Conservation (phyloP, 2,797 vertebrate species). For the Phaenicophaeus curvirostris region DNA sequence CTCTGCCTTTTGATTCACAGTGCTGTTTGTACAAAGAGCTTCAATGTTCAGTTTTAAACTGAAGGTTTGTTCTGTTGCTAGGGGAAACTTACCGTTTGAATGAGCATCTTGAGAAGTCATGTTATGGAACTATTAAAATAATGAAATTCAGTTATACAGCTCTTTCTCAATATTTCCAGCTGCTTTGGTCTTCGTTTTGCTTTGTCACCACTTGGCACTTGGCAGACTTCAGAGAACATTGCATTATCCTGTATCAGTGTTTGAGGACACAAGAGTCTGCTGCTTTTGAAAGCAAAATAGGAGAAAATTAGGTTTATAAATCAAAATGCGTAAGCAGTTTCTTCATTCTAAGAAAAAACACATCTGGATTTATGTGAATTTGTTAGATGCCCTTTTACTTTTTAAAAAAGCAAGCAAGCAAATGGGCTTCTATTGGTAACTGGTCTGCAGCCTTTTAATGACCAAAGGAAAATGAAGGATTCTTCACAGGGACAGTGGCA, state of each 20-base stretch:
- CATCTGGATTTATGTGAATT: background rate
- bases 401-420: background rate
- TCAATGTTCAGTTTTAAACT: background rate
- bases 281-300: background rate
- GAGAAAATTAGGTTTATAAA: background rate
- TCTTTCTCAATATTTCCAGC: background rate
- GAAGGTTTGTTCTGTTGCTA: background rate
- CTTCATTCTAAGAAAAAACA: background rate
- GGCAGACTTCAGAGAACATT: background rate
- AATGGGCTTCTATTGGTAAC: background rate
- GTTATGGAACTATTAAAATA: background rate
- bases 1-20: background rate
- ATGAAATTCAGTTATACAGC: background rate
- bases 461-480: background rate
- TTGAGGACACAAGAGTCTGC: background rate
- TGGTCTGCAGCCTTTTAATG: background rate
- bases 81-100: background rate
- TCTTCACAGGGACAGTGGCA: background rate
- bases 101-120: background rate
- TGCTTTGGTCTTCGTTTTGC: background rate
- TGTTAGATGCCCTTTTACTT: background rate
- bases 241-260: rapidly evolving
- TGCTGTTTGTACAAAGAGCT: background rate
- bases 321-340: background rate
- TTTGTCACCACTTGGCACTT: background rate